Conservation (phyloP, 2,113 vertebrate genomes). For the Trematomus loennbergii region DNA sequence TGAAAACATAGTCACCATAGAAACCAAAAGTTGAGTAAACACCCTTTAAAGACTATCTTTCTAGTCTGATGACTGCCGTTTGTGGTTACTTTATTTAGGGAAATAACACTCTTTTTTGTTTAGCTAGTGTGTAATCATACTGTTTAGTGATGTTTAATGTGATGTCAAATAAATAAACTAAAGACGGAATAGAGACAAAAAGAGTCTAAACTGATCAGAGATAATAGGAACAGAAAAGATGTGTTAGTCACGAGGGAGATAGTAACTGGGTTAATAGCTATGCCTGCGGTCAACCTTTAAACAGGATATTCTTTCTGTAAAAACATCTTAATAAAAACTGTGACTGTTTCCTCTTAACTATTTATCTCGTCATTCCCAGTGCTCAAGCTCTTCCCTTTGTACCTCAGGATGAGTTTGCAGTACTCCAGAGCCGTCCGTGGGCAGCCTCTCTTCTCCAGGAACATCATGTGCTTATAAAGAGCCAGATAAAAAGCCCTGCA, state of each 20-base stretch:
- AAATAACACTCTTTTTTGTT: constrained; percentile 31
- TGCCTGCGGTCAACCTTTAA: neutral
- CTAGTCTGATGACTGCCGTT: constrained; percentile 31
- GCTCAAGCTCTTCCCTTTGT: neutral
- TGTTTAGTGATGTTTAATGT: neutral
- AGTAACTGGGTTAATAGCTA: neutral
- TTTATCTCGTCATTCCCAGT: neutral
- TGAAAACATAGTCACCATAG: neutral
- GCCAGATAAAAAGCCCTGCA: constrained; percentile 94
- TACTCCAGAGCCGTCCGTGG: constrained; percentile 95
- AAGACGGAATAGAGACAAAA: neutral
- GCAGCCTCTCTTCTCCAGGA: constrained; percentile 96
- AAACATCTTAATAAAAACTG: neutral
- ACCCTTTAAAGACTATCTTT: constrained; percentile 9
- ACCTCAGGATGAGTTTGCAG: constrained; percentile 97
- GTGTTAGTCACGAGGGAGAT: neutral
- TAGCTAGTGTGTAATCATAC: constrained; percentile 15
- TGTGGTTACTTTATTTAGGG: constrained; percentile 2
- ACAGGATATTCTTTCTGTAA: neutral
- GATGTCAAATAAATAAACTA: constrained; percentile 1
- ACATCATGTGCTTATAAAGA: constrained; percentile 96
- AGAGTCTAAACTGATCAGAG: neutral
- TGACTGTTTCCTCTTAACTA: neutral
- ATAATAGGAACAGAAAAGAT: neutral
- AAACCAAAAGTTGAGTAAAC: neutral